Evolutionary conservation across 2,113 vertebrate genomes (phyloP), one percentile per base, ranked within the genome.

Genomic region (Ammospiza caudacuta): DNA sequence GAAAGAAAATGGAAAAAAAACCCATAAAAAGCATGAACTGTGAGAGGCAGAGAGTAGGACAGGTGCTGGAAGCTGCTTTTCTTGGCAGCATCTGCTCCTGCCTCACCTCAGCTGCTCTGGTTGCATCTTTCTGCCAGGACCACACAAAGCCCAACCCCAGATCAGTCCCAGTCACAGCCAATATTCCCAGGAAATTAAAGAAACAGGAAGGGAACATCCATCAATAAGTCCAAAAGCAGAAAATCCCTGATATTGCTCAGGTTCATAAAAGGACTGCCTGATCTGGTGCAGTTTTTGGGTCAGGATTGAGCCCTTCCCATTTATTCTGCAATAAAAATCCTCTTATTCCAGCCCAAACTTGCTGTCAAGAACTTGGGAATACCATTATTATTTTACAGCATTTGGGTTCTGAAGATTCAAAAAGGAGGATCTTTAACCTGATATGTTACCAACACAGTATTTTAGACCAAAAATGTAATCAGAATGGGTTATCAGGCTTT

Each of bases 241-340:
- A 17, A 67, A 8, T 7, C 21, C 39, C 8, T 14, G 18, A 4
- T 13, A 4, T 2, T 31, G 6, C 22, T 57, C 54, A 39, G 37
- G 16, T 29, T 61, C 43, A 37, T 12, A 28, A 22, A n/a, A 28
- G 43, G 27, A 7, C 70, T 88, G 41, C 37, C 23, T 39, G 19
- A 75, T 17, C 23, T 0, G 0, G 4, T 27, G 44, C 12, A 24
- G 18, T 0, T 47, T 55, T 41, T 17, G 15, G 16, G 10, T 41
- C 51, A 12, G 2, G 19, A 44, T 0, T 23, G 18, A 83, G 31
- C 59, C 23, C 49, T 69, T 64, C 46, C 31, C 33, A 24, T 25
- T 54, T 63, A 35, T 55, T 43, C 81, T 78, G 21, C n/a, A 25
- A 29, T 14, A 46, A 76, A 63, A 83, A 24, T 1, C 35, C 18